Evolutionary conservation across 2,797 vertebrate genomes (phyloP).

Genomic region (Neosilurus mollespiculum): DNA sequence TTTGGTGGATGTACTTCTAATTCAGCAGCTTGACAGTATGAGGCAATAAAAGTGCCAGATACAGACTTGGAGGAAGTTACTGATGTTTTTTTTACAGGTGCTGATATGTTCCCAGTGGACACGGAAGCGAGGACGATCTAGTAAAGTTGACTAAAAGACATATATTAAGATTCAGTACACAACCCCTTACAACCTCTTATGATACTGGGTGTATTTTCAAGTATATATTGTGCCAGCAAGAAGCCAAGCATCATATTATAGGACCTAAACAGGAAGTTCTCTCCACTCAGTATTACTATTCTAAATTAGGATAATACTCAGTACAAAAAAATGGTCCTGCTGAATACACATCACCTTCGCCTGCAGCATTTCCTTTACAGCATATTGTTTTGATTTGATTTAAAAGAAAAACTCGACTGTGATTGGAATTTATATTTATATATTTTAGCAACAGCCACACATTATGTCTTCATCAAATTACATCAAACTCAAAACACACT

Average conservation of each 20-base stretch:
- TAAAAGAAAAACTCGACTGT: background rate
- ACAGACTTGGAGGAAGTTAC: constrained; percentile 30
- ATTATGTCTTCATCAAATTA: constrained; percentile 1
- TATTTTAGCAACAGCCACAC: background rate
- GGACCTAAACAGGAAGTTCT: background rate
- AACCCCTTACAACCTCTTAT: background rate
- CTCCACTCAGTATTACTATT: background rate
- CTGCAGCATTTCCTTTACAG: background rate
- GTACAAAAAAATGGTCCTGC: background rate
- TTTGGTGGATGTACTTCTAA: constrained; percentile 4
- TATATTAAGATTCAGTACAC: background rate
- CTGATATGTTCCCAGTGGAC: constrained; percentile 16
- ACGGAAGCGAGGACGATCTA: background rate
- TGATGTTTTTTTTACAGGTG: constrained; percentile 21
- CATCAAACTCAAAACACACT: background rate
- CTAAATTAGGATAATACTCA: background rate
- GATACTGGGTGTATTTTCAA: background rate
- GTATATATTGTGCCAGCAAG: constrained; percentile 1
- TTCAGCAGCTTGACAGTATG: constrained; percentile 28
- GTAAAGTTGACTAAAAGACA: background rate
- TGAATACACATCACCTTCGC: background rate
- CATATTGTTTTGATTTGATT: background rate
- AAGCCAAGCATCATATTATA: background rate
- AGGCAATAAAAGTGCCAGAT: constrained; percentile 29
- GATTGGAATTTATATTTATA: background rate